Percentiles rank a stretch among this genome's conserved stretches.
These are phyloP conservation scores for Tetanocera ferruginea DNA, from an alignment of 2,888 invertebrate species.

Conservation along the genomic window DNA sequence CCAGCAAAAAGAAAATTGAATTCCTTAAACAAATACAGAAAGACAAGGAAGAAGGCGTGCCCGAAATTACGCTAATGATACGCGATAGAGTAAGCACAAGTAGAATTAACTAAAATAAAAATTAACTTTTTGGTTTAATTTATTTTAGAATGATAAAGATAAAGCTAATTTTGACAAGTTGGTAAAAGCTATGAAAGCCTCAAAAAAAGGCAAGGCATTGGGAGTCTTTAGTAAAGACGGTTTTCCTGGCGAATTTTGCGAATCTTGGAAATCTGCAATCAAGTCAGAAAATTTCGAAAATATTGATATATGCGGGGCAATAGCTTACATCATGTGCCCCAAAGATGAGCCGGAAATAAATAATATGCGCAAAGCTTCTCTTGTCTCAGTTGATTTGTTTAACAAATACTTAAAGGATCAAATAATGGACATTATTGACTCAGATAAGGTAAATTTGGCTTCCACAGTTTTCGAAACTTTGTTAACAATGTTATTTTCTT, in stretches of 20 bases:
- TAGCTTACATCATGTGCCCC: slow-evolving; percentile 90
- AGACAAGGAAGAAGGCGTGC: slow-evolving; percentile 86
- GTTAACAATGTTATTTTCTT: background rate
- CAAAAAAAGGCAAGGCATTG: slow-evolving; percentile 88
- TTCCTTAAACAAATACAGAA: slow-evolving; percentile 92
- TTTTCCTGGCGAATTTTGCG: slow-evolving; percentile 93
- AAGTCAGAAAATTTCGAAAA: slow-evolving; percentile 85
- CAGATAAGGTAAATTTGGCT: slow-evolving; percentile 80
- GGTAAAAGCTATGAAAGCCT: slow-evolving; percentile 85
- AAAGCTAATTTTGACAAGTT: slow-evolving; percentile 87
- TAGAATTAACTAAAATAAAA: background rate
- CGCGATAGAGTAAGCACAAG: slow-evolving; percentile 84
- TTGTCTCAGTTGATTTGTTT: slow-evolving; percentile 95
- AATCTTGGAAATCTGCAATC: slow-evolving; percentile 86
- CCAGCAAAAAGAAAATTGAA: slow-evolving; percentile 98
- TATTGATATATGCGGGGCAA: slow-evolving; percentile 86
- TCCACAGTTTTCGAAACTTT: slow-evolving; percentile 41
- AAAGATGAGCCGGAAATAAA: slow-evolving; percentile 95
- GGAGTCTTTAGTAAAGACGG: slow-evolving; percentile 95
- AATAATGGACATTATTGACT: slow-evolving; percentile 98
- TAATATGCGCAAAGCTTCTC: slow-evolving; percentile 91
- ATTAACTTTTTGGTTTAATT: background rate
- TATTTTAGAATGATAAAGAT: slow-evolving; percentile 86
- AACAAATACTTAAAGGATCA: slow-evolving; percentile 97
- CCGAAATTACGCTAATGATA: slow-evolving; percentile 86